Base-by-base conservation (phyloP, 2,113 vertebrate genomes). In the Pyrgilauda ruficollis region DNA sequence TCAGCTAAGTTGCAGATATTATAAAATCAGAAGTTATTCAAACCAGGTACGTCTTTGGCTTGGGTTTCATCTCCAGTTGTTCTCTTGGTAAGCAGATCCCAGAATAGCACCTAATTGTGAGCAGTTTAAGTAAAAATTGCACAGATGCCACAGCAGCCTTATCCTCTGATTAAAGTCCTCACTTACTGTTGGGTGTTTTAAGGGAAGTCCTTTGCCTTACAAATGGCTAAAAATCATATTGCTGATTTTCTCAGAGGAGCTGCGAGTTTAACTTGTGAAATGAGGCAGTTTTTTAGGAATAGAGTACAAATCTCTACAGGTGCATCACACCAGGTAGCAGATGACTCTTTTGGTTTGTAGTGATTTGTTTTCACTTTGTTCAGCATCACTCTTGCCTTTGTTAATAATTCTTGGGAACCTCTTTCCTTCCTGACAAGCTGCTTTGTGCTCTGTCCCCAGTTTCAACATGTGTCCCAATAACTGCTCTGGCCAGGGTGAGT, bases 391-490 rank as follows among this genome's bases (percentile, higher is more conserved):
- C 28, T 55, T 59, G 33, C 50, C 4, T 68, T 92, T 31, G 1
- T 55, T 70, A 81, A 5, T 27, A 20, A 41, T 17, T 35, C 23
- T 44, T 22, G 30, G 35, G 33, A 69, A 7, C 63, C 15, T 46
- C 10, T n/a, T 62, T 58, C 19, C 52, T 46, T 76, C 16, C 95
- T 97, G 87, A 97, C 33, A 15, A 80, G 6, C 39, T 92, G 50
- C 24, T 79, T 68, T 89, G 28, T 49, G 35, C 39, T 58, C 5
- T 82, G 64, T 79, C 91, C 14, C 10, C 97, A 99, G 99, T 93
- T 98, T 99, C 96, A 98, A 99, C 46, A 96, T 98, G 56, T 99
- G 99, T 92, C 99, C 99, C 69, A 99, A 99, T 94, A 99, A 99
- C 97, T 99, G 99, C 97, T 99, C 99, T 0, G 98, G 98, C 73